phyloP scores from a whole-genome alignment of 2,113 vertebrate genomes.

The Balaenoptera acutorostrata region DNA sequence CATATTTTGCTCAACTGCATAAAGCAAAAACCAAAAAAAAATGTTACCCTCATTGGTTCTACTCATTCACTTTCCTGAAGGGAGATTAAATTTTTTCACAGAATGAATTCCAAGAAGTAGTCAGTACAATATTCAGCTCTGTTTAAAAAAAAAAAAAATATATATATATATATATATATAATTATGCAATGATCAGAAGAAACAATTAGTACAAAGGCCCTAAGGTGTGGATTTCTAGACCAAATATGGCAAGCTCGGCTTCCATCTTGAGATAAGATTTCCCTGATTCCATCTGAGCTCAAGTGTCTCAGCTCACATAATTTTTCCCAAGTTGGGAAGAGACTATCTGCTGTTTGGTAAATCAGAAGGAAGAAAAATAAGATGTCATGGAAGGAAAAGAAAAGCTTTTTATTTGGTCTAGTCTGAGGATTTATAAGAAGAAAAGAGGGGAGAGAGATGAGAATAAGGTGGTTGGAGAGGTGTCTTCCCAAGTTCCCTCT shows the following conservation, averaged over 20 bases:
- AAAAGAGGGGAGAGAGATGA: not conserved
- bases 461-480: not conserved
- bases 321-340: not conserved
- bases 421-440: not conserved
- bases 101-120: not conserved
- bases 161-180: not conserved
- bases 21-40: not conserved
- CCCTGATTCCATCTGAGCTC: not conserved
- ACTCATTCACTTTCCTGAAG: conserved; percentile 4
- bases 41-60: not conserved
- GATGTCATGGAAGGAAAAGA: not conserved
- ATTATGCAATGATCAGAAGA: not conserved
- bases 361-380: not conserved
- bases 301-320: not conserved
- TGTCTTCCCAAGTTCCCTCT: not conserved
- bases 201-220: not conserved
- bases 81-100: not conserved
- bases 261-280: conserved; percentile 27
- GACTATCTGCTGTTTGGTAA: not conserved
- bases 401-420: not conserved
- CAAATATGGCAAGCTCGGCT: not conserved
- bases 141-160: not conserved
- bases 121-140: not conserved
- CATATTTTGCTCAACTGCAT: not conserved
- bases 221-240: not conserved